Evolutionary conservation across 1,140 invertebrate species (phyloP), one percentile per base, ranked within the genome.

Genomic region (Drosophila ficusphila): DNA sequence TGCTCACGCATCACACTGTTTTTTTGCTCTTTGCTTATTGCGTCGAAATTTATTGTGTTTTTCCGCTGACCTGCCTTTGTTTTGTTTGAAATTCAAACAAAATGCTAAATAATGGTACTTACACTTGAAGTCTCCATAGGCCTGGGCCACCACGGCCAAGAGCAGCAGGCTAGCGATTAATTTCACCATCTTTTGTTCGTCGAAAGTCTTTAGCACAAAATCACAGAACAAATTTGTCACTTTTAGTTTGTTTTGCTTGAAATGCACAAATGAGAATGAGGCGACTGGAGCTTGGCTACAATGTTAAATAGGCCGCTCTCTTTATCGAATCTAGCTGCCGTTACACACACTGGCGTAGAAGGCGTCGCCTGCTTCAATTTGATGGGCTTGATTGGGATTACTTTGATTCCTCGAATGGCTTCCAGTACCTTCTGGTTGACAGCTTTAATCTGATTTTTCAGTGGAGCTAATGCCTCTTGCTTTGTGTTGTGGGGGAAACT

Each of bases 261-360:
- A 79, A 69, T 89, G 83, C 88, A 85, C 88, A 76, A 89, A 89
- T 79, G 67, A 86, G 72, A 90, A 90, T 90, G 83, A 90, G 77
- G 61, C 67, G 56, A 54, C 72, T 75, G 36, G 56, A 52, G 68
- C 48, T 70, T 48, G 47, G 75, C 44, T 61, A 60, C 67, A 78
- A 78, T 75, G 48, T 88, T 88, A 88, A 88, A 78, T 88, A 88
- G 78, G 78, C 83, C 51, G 38, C 53, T 44, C 38, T 56, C 38
- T 48, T 56, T 65, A 52, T 78, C 60, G 51, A 41, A 47, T 53
- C 58, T 83, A 46, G 67, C 57, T 74, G 94, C 95, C 95, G 96
- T 96, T 96, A 96, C 95, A 96, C 95, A 93, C 96, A 96, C 96
- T 96, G 96, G 95, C 93, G 95, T 94, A 96, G 96, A 96, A 96